Conservation (phyloP, 2,888 invertebrate species). For the Clepsis dumicolana region DNA sequence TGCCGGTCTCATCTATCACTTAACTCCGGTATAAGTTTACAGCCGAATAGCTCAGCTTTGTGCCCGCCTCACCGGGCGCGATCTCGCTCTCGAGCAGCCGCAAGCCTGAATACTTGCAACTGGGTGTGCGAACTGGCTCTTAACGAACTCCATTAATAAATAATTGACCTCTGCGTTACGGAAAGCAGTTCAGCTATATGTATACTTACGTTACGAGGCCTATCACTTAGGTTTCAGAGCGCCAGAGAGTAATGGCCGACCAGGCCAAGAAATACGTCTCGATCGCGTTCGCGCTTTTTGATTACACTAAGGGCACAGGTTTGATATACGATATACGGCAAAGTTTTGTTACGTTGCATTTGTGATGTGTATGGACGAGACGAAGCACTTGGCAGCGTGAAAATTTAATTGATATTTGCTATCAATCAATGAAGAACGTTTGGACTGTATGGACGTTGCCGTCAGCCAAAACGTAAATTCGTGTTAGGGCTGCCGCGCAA, state of each 20-base stretch:
- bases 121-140: not conserved
- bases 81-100: constrained; percentile 5
- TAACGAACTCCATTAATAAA: constrained; percentile 11
- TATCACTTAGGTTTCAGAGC: not conserved
- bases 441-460: too few relatives aligned
- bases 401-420: not conserved
- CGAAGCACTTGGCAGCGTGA: too few relatives aligned
- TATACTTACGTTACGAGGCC: not conserved
- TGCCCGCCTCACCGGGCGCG: not conserved
- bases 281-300: too few relatives aligned
- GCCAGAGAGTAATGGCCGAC: too few relatives aligned
- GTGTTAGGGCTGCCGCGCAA: too few relatives aligned
- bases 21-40: constrained; percentile 11
- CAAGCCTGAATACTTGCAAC: not conserved
- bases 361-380: too few relatives aligned
- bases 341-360: too few relatives aligned
- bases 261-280: too few relatives aligned
- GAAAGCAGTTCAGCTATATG: not conserved
- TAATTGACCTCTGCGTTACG: constrained; percentile 7
- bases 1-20: constrained; percentile 17
- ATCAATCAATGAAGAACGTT: not conserved
- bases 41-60: constrained; percentile 2
- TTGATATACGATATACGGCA: not conserved
- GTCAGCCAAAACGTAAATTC: too few relatives aligned
- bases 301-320: not conserved